These are phyloP conservation scores for Cryptotermes secundus DNA, from an alignment of 1,140 invertebrate genomes.

Conservation along the genomic window DNA sequence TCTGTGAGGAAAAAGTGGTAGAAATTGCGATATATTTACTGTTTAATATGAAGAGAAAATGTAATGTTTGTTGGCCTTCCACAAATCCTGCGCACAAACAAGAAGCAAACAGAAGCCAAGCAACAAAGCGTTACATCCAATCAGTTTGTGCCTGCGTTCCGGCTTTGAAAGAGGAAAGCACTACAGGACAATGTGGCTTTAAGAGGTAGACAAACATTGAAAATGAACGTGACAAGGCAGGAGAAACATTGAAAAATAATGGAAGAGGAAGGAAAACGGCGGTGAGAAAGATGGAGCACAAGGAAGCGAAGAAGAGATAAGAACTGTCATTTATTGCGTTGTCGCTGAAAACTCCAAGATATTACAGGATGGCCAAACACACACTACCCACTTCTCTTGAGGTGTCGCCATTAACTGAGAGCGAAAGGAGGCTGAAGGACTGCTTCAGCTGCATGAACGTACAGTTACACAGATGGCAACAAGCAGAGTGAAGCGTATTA, in stretches of 20 bases:
- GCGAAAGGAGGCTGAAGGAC: too few species aligned
- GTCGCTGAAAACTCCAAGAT: neutral
- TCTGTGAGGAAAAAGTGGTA: neutral
- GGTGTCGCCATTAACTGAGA: too few species aligned
- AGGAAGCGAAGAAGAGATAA: neutral
- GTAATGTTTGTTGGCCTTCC: neutral
- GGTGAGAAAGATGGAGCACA: neutral
- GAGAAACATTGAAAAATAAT: conserved; percentile 10
- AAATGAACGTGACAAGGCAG: neutral
- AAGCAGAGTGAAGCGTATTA: too few species aligned
- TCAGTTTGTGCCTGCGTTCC: neutral
- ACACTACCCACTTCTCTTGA: too few species aligned
- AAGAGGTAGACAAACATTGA: neutral
- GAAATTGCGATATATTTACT: neutral
- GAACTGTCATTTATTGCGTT: neutral
- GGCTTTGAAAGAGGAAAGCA: neutral
- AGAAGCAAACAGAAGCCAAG: neutral
- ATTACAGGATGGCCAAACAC: neutral
- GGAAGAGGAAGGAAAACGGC: neutral
- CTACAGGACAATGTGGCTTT: neutral
- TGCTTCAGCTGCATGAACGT: too few species aligned
- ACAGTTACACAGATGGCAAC: too few species aligned
- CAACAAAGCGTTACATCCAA: neutral
- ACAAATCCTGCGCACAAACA: neutral
- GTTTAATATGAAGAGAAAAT: neutral